Conservation (phyloP, 2,113 vertebrate species). For the Salminus brasiliensis region DNA sequence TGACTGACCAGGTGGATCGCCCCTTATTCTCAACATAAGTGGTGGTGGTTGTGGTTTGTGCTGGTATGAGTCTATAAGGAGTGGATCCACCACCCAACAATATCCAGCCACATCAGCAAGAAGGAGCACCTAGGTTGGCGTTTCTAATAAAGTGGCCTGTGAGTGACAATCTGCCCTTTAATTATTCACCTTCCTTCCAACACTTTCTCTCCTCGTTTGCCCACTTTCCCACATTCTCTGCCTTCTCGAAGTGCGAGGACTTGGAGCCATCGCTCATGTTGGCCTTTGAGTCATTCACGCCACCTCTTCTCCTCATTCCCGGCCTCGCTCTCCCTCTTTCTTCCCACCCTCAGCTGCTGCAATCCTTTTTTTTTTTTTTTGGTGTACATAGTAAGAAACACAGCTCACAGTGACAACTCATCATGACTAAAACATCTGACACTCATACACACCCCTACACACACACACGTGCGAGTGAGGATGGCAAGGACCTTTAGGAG, state of each 20-base stretch:
- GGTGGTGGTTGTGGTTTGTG: too few species aligned
- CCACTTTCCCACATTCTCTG: background rate
- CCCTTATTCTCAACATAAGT: too few species aligned
- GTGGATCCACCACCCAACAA: too few species aligned
- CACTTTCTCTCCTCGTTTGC: constrained; percentile 3
- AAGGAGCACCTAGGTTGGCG: too few species aligned
- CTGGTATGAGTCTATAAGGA: too few species aligned
- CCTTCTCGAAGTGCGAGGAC: background rate
- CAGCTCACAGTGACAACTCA: background rate
- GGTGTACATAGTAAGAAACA: background rate
- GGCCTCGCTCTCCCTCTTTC: background rate
- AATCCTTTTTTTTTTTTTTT: background rate
- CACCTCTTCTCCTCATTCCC: background rate
- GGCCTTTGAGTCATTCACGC: constrained; percentile 11
- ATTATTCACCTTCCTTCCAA: background rate
- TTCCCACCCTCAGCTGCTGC: background rate
- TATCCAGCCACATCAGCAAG: too few species aligned
- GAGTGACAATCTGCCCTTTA: background rate
- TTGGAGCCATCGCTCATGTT: background rate
- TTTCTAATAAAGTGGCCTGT: too few species aligned
- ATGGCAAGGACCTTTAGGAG: background rate
- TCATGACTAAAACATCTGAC: constrained; percentile 18
- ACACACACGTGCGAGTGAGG: background rate
- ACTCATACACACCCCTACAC: background rate
- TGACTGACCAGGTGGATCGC: too few species aligned